Conservation (phyloP, 2,888 invertebrate genomes). For the Girardia tigrina region DNA sequence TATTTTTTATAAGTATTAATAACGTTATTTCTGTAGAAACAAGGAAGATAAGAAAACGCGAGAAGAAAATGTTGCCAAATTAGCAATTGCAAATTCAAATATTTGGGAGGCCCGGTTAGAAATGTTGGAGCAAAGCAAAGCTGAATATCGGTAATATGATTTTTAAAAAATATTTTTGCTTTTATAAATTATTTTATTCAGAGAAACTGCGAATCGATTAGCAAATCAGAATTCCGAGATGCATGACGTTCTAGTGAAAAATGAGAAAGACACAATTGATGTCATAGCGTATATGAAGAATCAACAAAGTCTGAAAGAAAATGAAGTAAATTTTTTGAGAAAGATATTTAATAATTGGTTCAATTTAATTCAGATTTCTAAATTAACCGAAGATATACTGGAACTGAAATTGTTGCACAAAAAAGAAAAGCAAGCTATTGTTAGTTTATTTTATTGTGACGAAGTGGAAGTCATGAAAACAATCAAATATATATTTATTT, state of each 20-base stretch:
- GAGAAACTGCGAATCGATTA: constrained; percentile 46
- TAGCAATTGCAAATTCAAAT: constrained; percentile 46
- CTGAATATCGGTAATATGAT: constrained; percentile 43
- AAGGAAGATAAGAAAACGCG: constrained; percentile 42
- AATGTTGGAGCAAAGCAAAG: constrained; percentile 42
- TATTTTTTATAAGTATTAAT: not conserved
- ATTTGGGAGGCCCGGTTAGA: constrained; percentile 47
- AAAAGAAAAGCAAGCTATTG: constrained; percentile 45
- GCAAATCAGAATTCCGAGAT: constrained; percentile 47
- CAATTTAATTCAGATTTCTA: constrained; percentile 41
- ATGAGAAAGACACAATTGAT: constrained; percentile 50
- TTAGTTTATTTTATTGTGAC: no score
- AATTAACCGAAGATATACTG: constrained; percentile 43
- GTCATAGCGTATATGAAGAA: constrained; percentile 48
- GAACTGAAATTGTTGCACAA: constrained; percentile 44
- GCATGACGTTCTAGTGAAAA: constrained; percentile 45
- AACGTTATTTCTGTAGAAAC: not conserved
- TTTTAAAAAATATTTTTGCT: not conserved
- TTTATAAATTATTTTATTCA: constrained; percentile 38
- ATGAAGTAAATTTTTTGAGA: constrained; percentile 40
- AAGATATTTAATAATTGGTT: not conserved
- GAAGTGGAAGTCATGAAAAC: no score
- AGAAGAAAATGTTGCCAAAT: constrained; percentile 40
- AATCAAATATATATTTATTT: no score
- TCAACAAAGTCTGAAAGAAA: constrained; percentile 48